Conservation (phyloP, 1,140 invertebrate genomes). For the Eriosoma lanigerum region DNA sequence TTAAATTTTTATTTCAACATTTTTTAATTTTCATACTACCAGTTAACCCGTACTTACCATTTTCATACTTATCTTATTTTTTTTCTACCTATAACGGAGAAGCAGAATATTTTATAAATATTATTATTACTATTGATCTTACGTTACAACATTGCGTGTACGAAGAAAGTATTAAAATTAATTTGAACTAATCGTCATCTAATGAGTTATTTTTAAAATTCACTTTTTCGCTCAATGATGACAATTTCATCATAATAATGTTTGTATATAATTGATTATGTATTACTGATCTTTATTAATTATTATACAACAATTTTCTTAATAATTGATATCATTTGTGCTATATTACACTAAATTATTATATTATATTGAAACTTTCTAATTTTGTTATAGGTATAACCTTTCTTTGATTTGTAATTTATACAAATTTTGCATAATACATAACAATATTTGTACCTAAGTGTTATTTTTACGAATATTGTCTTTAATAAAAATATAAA, state of each 20-base stretch:
- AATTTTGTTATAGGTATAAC: background rate
- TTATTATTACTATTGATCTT: background rate
- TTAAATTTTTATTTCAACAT: too few species aligned
- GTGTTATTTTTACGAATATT: too few species aligned
- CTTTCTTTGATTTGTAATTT: background rate
- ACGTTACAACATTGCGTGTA: background rate
- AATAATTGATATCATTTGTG: too few species aligned
- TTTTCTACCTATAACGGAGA: too few species aligned
- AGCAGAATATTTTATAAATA: background rate
- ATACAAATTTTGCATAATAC: background rate
- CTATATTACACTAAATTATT: too few species aligned
- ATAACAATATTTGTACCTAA: too few species aligned
- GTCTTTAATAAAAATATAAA: too few species aligned
- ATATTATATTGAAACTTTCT: background rate
- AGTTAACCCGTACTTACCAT: too few species aligned
- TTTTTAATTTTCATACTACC: too few species aligned
- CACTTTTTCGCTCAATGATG: conserved; percentile 11
- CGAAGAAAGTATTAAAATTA: conserved; percentile 23
- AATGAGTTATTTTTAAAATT: background rate
- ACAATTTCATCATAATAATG: background rate
- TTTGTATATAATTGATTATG: too few species aligned
- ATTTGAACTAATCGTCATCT: conserved; percentile 9
- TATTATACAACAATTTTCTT: background rate
- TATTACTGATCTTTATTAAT: too few species aligned
- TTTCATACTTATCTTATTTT: too few species aligned